These are phyloP conservation scores for Tachina fera DNA, from an alignment of 2,888 invertebrate genomes.

Conservation along the genomic window DNA sequence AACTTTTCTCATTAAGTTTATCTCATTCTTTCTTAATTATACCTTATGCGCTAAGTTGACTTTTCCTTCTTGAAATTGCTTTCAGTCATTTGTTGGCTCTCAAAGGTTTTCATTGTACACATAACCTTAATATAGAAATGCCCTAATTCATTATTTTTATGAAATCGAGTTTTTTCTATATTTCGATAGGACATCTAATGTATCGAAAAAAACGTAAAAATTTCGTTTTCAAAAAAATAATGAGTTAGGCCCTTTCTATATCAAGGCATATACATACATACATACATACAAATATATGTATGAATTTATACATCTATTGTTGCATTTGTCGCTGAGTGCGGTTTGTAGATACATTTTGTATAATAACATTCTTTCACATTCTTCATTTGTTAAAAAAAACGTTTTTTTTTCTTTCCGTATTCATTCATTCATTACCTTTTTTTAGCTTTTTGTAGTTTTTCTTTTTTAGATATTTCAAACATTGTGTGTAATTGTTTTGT, in stretches of 20 bases:
- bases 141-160: too few species aligned
- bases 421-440: constrained; percentile 3
- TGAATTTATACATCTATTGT: constrained; percentile 26
- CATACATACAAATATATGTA: background rate
- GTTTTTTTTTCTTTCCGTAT: constrained; percentile 24
- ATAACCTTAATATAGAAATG: background rate
- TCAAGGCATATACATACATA: background rate
- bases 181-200: too few species aligned
- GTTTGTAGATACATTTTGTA: constrained; percentile 32
- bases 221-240: too few species aligned
- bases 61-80: constrained; percentile 48
- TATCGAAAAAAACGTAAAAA: too few species aligned
- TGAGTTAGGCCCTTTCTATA: too few species aligned
- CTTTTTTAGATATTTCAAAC: constrained; percentile 45
- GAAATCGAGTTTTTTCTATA: too few species aligned
- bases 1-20: constrained; percentile 11
- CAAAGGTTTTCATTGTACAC: constrained; percentile 23
- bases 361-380: constrained; percentile 47
- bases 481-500: constrained; percentile 55
- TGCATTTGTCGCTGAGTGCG: constrained; percentile 49
- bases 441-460: constrained; percentile 6
- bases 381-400: constrained; percentile 40
- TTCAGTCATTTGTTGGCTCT: constrained; percentile 21
- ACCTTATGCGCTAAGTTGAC: constrained; percentile 22
- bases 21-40: constrained; percentile 1